These are phyloP conservation scores for Pheosia tremula DNA, from an alignment of 2,888 invertebrate genomes.

Conservation along the genomic window DNA sequence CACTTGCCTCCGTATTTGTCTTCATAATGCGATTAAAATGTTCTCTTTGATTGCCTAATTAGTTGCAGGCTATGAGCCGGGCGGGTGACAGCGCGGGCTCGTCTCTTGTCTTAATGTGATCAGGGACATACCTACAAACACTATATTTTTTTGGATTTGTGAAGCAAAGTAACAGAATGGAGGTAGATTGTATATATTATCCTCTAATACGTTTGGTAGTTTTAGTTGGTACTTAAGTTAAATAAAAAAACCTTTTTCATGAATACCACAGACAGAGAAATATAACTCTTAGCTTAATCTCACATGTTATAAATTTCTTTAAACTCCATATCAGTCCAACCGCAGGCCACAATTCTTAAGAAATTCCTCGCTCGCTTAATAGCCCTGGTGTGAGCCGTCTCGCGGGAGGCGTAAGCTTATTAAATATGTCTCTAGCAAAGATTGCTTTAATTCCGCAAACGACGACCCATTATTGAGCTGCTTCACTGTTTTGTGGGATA, in stretches of 20 bases:
- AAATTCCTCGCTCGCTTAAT: constrained; percentile 20
- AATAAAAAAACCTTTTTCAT: no score
- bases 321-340: neutral
- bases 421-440: constrained; percentile 56
- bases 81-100: constrained; percentile 11
- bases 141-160: no score
- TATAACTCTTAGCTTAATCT: neutral
- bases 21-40: constrained; percentile 38
- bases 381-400: constrained; percentile 25
- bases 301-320: neutral
- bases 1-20: constrained; percentile 27
- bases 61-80: constrained; percentile 17
- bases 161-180: no score
- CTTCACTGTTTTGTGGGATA: constrained; percentile 24
- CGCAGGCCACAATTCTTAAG: constrained; percentile 1
- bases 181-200: no score
- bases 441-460: constrained; percentile 57
- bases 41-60: constrained; percentile 35
- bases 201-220: no score
- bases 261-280: no score
- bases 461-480: constrained; percentile 38
- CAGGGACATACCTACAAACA: no score
- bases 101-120: no score
- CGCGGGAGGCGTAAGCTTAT: constrained; percentile 50
- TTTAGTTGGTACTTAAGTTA: no score